These are phyloP conservation scores for Paramacrobiotus metropolitanus DNA, from an alignment of 1,140 invertebrate genomes.

Conservation along the genomic window DNA sequence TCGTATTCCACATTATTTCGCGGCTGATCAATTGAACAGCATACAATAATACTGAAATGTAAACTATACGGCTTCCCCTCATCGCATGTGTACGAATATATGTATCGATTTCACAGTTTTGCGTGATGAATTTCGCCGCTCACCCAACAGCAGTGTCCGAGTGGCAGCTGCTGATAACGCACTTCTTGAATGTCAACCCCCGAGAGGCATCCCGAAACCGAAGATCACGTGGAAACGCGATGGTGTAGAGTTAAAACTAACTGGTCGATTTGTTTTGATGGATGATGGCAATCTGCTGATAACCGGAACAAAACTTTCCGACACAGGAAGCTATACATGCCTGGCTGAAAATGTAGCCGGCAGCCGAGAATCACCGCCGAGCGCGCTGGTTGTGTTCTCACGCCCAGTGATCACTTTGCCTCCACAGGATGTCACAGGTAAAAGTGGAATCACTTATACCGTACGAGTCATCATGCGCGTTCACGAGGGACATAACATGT, in stretches of 20 bases:
- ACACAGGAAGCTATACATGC: conserved; percentile 63
- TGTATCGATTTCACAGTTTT: background rate
- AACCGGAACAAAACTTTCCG: conserved; percentile 46
- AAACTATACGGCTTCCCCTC: too few relatives aligned
- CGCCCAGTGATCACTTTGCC: background rate
- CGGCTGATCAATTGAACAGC: too few relatives aligned
- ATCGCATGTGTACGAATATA: too few relatives aligned
- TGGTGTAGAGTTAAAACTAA: background rate
- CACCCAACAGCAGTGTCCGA: background rate
- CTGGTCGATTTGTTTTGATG: conserved; percentile 37
- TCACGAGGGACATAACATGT: too few relatives aligned
- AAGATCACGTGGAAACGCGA: background rate
- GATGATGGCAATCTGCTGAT: conserved; percentile 61
- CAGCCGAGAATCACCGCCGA: conserved; percentile 43
- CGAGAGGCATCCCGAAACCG: background rate
- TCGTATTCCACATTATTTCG: background rate
- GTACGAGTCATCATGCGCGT: too few relatives aligned
- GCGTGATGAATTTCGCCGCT: background rate
- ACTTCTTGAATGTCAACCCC: background rate
- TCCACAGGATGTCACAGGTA: background rate
- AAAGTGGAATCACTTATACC: too few relatives aligned
- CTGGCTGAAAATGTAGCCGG: conserved; percentile 61
- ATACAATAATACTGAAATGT: too few relatives aligned
- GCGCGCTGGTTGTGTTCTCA: conserved; percentile 39
- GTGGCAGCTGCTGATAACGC: background rate